Base-by-base conservation (phyloP, 2,113 vertebrate genomes). In the Apaloderma vittatum region DNA sequence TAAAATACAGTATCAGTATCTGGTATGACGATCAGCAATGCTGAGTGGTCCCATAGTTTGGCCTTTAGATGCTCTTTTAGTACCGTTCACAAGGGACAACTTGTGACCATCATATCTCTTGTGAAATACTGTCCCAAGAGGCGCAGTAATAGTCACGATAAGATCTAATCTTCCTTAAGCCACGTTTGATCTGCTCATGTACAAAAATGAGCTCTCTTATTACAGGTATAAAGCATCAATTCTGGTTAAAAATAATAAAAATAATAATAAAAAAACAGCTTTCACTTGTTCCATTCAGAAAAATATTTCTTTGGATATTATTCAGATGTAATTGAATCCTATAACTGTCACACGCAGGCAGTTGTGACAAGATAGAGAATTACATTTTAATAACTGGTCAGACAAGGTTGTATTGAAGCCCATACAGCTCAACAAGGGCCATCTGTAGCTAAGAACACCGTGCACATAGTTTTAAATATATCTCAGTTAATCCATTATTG, bases 191-290 rank as follows among this genome's bases (percentile, higher is more conserved):
- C 36, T 15, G 7, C 45, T 74, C 3, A 8, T 14, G 3, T 59
- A 52, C 4, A 26, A 89, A 93, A 95, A 49, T 92, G 52, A 95
- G 54, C 51, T 88, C 36, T 93, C 55, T 93, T 85, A 94, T 88
- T 94, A 63, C 89, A 92, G 74, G 93, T 92, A 34, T 90, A 94
- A 97, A 94, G 48, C 62, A 72, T 91, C 83, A 78, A 82, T 89
- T 94, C 72, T 88, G 37, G 57, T 97, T 84, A 75, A 91, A 86
- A 95, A 66, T 29, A 61, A 40, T 49, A n/a, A 40, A 37, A 37
- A 62, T 29, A 40, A 40, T 40, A 40, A 40, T 30, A 30, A 43
- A 43, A 26, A 54, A 52, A 51, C 54, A n/a, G 40, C 57, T 79
- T 63, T 12, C 51, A 75, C 22, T 46, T 86, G 27, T 48, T 90